Conservation (phyloP, 1,140 invertebrate genomes). For the Heliothis subflexa region DNA sequence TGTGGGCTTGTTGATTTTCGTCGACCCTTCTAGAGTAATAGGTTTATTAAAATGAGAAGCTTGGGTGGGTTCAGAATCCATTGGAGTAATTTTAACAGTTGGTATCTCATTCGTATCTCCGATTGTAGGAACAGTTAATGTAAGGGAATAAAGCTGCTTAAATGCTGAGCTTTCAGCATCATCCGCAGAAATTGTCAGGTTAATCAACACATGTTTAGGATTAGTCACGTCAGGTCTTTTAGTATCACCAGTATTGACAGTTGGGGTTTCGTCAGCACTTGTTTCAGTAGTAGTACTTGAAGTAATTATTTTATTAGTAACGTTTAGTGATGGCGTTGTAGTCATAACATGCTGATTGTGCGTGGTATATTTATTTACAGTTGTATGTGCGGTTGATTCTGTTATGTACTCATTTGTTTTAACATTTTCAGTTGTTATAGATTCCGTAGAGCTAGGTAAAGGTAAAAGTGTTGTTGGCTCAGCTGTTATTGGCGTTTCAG, state of each 20-base stretch:
- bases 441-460: constrained; percentile 2
- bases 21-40: constrained; percentile 65
- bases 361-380: constrained; percentile 58
- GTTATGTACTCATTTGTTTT: constrained; percentile 22
- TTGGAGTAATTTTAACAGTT: constrained; percentile 87
- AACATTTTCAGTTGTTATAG: neutral
- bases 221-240: constrained; percentile 72
- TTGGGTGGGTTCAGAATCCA: constrained; percentile 76
- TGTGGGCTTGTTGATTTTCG: constrained; percentile 64
- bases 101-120: constrained; percentile 85
- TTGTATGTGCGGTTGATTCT: constrained; percentile 50
- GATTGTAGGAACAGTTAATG: constrained; percentile 90
- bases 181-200: constrained; percentile 91
- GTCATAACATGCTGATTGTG: constrained; percentile 64
- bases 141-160: constrained; percentile 90
- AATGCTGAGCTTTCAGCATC: constrained; percentile 85
- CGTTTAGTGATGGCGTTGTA: constrained; percentile 62
- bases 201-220: constrained; percentile 89
- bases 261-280: constrained; percentile 56
- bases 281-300: constrained; percentile 49
- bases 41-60: constrained; percentile 81
- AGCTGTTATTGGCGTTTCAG: constrained; percentile 3
- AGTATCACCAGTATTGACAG: constrained; percentile 68
- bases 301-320: constrained; percentile 61
- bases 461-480: constrained; percentile 40